Conservation (phyloP, 1,140 invertebrate species). For the Caenorhabditis tropicalis region DNA sequence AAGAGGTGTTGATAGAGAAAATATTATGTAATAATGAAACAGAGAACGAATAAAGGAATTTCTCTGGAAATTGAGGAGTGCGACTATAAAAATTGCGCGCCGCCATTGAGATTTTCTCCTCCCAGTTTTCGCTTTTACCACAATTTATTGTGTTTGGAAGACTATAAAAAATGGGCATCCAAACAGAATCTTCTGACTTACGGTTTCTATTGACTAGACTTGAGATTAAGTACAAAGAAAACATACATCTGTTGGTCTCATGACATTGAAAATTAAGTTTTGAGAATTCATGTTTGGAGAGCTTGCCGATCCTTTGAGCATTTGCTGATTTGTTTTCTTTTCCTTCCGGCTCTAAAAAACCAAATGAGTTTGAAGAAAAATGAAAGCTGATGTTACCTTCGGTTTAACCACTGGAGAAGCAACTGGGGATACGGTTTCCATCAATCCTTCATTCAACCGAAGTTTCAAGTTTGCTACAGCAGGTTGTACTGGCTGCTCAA, state of each 20-base stretch:
- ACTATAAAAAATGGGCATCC: neutral
- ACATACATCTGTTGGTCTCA: neutral
- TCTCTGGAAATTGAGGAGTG: neutral
- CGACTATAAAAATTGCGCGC: neutral
- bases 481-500: neutral
- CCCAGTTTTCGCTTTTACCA: neutral
- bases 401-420: neutral
- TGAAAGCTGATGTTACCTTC: neutral
- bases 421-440: neutral
- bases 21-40: neutral
- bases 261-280: neutral
- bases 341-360: neutral
- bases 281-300: neutral
- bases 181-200: neutral
- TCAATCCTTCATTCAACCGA: slow-evolving; percentile 1
- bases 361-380: neutral
- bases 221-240: neutral
- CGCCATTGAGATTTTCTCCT: neutral
- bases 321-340: slow-evolving; percentile 4
- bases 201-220: neutral
- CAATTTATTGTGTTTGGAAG: neutral
- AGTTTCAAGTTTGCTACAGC: neutral
- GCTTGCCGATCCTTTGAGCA: neutral
- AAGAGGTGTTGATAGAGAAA: too few relatives aligned
- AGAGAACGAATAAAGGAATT: neutral